These are phyloP conservation scores for Pyrocoelia pectoralis DNA, from an alignment of 2,888 invertebrate species.

Conservation along the genomic window DNA sequence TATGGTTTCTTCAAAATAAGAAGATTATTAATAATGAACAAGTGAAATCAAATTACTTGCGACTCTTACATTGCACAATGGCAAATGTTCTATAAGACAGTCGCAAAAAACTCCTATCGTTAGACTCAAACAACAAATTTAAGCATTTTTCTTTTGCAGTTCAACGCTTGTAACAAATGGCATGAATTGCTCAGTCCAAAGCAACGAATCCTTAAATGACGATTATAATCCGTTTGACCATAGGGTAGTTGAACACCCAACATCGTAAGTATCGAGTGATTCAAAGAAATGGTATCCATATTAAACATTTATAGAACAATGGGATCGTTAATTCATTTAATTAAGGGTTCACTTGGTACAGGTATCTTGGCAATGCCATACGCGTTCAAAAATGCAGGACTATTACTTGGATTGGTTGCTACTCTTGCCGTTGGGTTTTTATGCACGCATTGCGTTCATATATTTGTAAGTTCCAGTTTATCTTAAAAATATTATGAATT, in stretches of 20 bases:
- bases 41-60: too few relatives aligned
- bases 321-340: constrained; percentile 86
- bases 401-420: constrained; percentile 82
- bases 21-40: too few relatives aligned
- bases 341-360: constrained; percentile 94
- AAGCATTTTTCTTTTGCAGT: constrained; percentile 26
- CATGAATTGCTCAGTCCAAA: constrained; percentile 46
- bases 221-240: constrained; percentile 78
- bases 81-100: too few relatives aligned
- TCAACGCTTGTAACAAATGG: constrained; percentile 49
- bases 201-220: constrained; percentile 54
- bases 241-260: constrained; percentile 71
- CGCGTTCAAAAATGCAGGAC: constrained; percentile 89
- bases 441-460: constrained; percentile 93
- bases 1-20: too few relatives aligned
- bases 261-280: constrained; percentile 67
- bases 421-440: constrained; percentile 86
- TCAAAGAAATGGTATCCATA: not conserved
- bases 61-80: too few relatives aligned
- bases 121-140: too few relatives aligned
- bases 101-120: too few relatives aligned
- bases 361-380: constrained; percentile 97
- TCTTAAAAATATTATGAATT: too few relatives aligned
- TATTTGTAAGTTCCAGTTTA: constrained; percentile 71
- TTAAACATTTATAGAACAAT: constrained; percentile 67